Conservation (phyloP, 2,888 invertebrate species). For the Microctonus hyperodae region DNA sequence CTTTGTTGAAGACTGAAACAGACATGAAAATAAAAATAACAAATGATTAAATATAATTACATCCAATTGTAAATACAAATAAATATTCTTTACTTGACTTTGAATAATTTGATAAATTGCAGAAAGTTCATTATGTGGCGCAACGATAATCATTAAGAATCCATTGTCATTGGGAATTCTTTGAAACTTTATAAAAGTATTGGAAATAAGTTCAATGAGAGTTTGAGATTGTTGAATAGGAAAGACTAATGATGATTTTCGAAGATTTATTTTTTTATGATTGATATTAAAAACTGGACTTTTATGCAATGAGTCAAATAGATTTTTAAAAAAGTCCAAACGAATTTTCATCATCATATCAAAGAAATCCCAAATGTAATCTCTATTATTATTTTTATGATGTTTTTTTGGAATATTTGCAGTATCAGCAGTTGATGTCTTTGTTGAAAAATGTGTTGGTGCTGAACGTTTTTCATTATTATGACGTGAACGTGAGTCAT, state of each 20-base stretch:
- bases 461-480: not conserved
- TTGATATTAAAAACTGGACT: not conserved
- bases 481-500: not conserved
- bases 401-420: not conserved
- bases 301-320: constrained; percentile 44
- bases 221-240: constrained; percentile 27
- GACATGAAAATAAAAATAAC: not conserved
- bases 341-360: constrained; percentile 48
- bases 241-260: constrained; percentile 30
- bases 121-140: constrained; percentile 37
- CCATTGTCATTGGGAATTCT: constrained; percentile 43
- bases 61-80: not conserved
- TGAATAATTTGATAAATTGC: constrained; percentile 40
- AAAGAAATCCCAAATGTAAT: constrained; percentile 46
- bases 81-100: constrained; percentile 40
- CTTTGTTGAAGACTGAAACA: constrained; percentile 36
- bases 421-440: not conserved
- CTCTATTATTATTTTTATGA: constrained; percentile 22
- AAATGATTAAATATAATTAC: not conserved
- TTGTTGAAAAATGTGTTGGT: not conserved
- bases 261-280: constrained; percentile 19
- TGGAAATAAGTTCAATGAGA: constrained; percentile 39
- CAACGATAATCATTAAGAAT: constrained; percentile 45
- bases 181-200: constrained; percentile 42
- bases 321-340: constrained; percentile 44